A percentile compares a stretch with the other conserved stretches of the same genome.
phyloP scores from a whole-genome alignment of 2,113 vertebrate genomes.

The Pomatorhinus ruficollis region DNA sequence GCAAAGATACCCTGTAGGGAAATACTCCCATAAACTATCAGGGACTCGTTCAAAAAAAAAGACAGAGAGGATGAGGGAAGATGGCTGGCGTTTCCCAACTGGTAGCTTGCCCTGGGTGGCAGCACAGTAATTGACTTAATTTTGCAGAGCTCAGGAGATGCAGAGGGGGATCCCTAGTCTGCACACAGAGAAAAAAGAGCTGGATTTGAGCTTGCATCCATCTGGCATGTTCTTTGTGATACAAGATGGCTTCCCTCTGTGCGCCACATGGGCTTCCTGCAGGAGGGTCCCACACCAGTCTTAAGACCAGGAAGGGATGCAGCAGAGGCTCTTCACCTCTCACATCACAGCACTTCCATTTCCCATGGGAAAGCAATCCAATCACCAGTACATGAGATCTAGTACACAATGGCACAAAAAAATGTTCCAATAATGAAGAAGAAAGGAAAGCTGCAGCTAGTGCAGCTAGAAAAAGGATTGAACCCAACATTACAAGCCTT shows the following conservation, averaged over 20 bases:
- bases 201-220: background rate
- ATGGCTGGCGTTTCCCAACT: background rate
- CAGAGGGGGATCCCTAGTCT: background rate
- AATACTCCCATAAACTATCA: background rate
- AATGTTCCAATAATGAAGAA: background rate
- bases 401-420: background rate
- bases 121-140: background rate
- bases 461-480: background rate
- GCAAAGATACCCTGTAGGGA: background rate
- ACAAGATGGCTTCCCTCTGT: background rate
- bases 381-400: background rate
- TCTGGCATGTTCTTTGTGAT: background rate
- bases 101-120: background rate
- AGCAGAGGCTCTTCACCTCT: background rate
- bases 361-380: background rate
- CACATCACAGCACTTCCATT: background rate
- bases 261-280: fast-evolving
- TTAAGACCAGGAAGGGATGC: background rate
- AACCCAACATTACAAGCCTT: background rate
- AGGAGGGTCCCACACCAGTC: background rate
- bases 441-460: background rate
- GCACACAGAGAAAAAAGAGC: background rate
- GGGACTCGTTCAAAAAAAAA: background rate
- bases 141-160: background rate
- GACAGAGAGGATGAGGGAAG: background rate